These are phyloP conservation scores for Gymnorhina tibicen DNA, from an alignment of 2,113 vertebrate genomes.

Conservation along the genomic window DNA sequence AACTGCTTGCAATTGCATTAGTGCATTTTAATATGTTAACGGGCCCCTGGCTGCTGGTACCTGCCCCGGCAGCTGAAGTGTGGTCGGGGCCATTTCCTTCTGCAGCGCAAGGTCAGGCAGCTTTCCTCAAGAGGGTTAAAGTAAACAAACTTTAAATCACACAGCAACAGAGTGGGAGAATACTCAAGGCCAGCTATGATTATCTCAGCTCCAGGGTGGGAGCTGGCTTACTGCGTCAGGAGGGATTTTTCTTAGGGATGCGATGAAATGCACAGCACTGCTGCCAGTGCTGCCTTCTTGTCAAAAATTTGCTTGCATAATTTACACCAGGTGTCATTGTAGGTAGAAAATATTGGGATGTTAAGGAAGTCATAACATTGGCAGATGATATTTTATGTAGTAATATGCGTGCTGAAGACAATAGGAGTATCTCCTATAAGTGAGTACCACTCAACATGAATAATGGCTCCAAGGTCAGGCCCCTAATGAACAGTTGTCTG, in stretches of 20 bases:
- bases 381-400: slow-evolving; percentile 35
- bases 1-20: slow-evolving; percentile 37
- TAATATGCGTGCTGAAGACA: slow-evolving; percentile 23
- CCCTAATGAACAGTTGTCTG: slow-evolving; percentile 49
- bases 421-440: neutral
- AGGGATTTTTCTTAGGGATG: neutral
- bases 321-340: slow-evolving; percentile 23
- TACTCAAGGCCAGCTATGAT: neutral
- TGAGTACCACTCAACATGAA: slow-evolving; percentile 33
- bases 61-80: neutral
- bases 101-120: neutral
- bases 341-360: slow-evolving; percentile 33
- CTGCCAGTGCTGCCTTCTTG: neutral
- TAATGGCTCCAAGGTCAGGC: slow-evolving; percentile 47
- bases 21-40: slow-evolving; percentile 43
- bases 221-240: neutral
- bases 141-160: slow-evolving; percentile 31
- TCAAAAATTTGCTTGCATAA: neutral
- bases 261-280: neutral
- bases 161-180: neutral
- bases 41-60: neutral
- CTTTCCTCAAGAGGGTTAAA: neutral
- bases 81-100: neutral
- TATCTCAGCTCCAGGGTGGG: neutral
- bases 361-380: slow-evolving; percentile 40